phyloP scores from a whole-genome alignment of 2,797 vertebrate genomes.

The Sebastes oblongus region DNA sequence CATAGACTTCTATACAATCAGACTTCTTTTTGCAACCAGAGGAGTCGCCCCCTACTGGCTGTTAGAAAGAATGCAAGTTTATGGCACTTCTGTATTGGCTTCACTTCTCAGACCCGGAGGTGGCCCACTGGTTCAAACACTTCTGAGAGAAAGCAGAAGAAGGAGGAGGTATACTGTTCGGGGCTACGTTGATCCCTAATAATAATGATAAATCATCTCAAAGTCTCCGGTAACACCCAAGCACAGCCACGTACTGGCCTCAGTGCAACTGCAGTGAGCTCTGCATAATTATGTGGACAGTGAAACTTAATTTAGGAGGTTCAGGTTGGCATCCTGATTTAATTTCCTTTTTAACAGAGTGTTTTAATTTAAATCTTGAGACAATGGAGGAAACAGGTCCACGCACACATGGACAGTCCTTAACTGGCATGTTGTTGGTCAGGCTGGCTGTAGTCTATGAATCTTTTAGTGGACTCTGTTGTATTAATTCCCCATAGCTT shows the following conservation, averaged over 20 bases:
- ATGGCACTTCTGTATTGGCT: too few relatives aligned
- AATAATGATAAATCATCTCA: conserved; percentile 47
- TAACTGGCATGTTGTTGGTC: not conserved
- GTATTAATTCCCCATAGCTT: too few relatives aligned
- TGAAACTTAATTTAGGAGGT: conserved; percentile 40
- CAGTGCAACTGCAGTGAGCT: conserved; percentile 30
- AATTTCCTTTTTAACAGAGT: conserved; percentile 24
- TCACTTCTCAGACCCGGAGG: too few relatives aligned
- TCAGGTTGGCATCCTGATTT: conserved; percentile 34
- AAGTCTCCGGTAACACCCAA: conserved; percentile 9
- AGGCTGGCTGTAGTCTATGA: not conserved
- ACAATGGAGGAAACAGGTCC: conserved; percentile 13
- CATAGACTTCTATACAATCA: too few relatives aligned
- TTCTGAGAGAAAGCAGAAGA: conserved; percentile 7
- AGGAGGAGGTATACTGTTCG: not conserved
- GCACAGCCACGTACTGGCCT: not conserved
- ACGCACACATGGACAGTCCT: not conserved
- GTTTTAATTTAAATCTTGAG: conserved; percentile 31
- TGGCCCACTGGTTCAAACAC: not conserved
- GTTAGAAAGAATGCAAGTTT: too few relatives aligned
- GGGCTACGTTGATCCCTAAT: conserved; percentile 27
- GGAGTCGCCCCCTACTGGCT: too few relatives aligned
- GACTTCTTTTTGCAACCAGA: too few relatives aligned
- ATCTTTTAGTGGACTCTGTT: not conserved
- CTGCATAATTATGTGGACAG: conserved; percentile 36